These are phyloP conservation scores for Lutraria rhynchaena DNA, from an alignment of 1,140 invertebrate species.

Conservation along the genomic window DNA sequence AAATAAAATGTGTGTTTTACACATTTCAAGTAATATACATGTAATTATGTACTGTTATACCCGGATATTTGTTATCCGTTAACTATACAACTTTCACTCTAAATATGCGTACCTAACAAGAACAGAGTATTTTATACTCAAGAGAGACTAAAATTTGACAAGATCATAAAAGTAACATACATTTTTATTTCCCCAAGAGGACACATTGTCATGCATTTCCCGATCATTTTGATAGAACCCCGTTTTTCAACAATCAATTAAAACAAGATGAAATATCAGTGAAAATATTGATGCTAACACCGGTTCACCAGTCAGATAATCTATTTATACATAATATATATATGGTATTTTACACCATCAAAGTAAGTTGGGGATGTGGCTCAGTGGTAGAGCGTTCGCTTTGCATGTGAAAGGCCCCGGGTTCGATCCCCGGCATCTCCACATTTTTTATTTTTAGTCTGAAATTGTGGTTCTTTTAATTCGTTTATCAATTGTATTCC, in stretches of 20 bases:
- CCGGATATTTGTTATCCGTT: background rate
- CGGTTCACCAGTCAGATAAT: too few relatives aligned
- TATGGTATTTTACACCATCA: too few relatives aligned
- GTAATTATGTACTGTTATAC: background rate
- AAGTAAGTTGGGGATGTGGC: slow-evolving; percentile 87
- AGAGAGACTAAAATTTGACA: too few relatives aligned
- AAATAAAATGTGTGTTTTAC: background rate
- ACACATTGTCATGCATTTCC: slow-evolving; percentile 45
- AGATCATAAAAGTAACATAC: slow-evolving; percentile 28
- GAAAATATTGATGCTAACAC: too few relatives aligned
- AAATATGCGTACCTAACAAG: background rate
- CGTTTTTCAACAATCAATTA: too few relatives aligned
- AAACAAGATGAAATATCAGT: too few relatives aligned
- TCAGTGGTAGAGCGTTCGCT: slow-evolving; percentile 96
- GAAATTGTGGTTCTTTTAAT: too few relatives aligned
- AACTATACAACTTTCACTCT: background rate
- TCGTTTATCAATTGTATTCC: too few relatives aligned
- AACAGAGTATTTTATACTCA: background rate
- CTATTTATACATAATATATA: too few relatives aligned
- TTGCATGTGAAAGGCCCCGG: slow-evolving; percentile 96
- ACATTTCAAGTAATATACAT: background rate
- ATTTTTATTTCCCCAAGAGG: slow-evolving; percentile 16
- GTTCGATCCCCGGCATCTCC: slow-evolving; percentile 84
- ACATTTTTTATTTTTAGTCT: background rate
- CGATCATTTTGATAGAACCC: slow-evolving; percentile 17